Base-by-base conservation (phyloP, 2,888 invertebrate genomes). In the Lissocephala sabroskyi region DNA sequence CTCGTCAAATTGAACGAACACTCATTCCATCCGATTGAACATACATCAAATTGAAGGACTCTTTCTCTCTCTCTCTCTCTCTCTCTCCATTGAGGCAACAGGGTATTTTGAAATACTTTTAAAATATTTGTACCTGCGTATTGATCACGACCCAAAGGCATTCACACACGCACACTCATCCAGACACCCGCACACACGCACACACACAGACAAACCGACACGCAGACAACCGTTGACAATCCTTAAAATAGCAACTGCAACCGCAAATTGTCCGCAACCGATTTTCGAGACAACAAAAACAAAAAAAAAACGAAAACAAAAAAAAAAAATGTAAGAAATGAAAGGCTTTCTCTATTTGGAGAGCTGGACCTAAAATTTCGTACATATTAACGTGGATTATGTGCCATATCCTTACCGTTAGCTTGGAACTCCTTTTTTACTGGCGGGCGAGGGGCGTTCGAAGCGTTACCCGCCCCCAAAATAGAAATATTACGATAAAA, bases 341-440 rank as follows among this genome's bases (percentile, higher is more conserved):
- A 41, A 45, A 7, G 14, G 26, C 10, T n/a, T n/a, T n/a, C n/a
- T n/a, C n/a, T n/a, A n/a, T n/a, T n/a, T n/a, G n/a, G n/a, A n/a
- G n/a, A n/a, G n/a, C n/a, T n/a, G n/a, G n/a, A n/a, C n/a, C n/a
- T 45, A 59, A 45, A 56, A 59, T 51, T 37, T 41, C 51, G 44
- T 42, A 57, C 54, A 55, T 52, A 54, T 54, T 46, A 52, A 44
- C 45, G 49, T 58, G 67, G 71, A 62, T 65, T 67, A 67, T 70
- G 73, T 76, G 76, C 68, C 68, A 70, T 70, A 70, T 70, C 68
- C 68, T 67, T 73, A 73, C 51, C n/a, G n/a, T n/a, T n/a, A n/a
- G 68, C 68, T 76, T 70, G 68, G 71, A 70, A 23, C 23, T 23
- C 23, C 7, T 35, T 35, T 35, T 35, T 35, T 35, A 35, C 23